Evolutionary conservation across 2,113 vertebrate species (phyloP), one percentile per base, ranked within the genome.

Genomic region (Gallinago paraguaiae): DNA sequence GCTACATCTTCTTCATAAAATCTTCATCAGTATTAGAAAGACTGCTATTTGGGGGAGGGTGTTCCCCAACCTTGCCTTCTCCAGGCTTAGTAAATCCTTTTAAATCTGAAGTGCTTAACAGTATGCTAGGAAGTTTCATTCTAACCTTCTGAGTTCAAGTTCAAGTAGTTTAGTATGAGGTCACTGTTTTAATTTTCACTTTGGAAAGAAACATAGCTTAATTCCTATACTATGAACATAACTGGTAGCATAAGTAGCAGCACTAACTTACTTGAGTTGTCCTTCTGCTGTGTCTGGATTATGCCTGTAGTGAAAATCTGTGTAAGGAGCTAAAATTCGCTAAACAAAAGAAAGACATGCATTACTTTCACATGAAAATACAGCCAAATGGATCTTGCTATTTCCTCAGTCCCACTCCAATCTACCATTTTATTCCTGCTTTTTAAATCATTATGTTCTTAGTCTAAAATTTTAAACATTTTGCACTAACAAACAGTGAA

Each of bases 241-340:
- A 85, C 24, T 33, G 45, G 33, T 19, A 89, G 27, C 51, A 88
- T 12, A 88, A 89, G 20, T 60, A 97, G 60, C 17, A 95, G 53
- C 19, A 86, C 39, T n/a, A 72, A 99, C 99, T 99, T 97, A 99
- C 99, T 99, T 99, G 96, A 99, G 98, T 91, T 99, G 99, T 86
- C 98, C 99, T 98, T 99, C 99, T 84, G 99, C 97, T 56, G 98
- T 99, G 95, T 99, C 99, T 92, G 99, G 99, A 91, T 99, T 99
- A 97, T 99, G 99, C 87, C 99, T 99, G 98, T 99, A 99, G 99
- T 99, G 99, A 97, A 99, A 99, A 98, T 99, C 99, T 70, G 99
- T 99, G 97, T 99, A 99, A 91, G 99, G 99, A 75, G 99, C 99
- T 83, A 99, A 98, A 98, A 99, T 99, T 99, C 99, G 98, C 99